phyloP scores from a whole-genome alignment of 2,797 vertebrate genomes.

The Paguma larvata region DNA sequence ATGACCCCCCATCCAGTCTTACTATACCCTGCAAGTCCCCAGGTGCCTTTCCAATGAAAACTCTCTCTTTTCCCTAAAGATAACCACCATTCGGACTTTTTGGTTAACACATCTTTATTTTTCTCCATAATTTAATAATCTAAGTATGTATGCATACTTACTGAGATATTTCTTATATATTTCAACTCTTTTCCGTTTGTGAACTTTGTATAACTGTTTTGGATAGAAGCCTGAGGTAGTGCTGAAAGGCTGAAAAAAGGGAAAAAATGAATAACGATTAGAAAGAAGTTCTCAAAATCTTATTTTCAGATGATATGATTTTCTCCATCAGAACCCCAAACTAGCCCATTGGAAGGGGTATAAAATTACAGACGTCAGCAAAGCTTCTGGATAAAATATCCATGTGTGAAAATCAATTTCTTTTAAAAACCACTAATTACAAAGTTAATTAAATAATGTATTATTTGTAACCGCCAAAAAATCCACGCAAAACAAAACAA shows the following conservation, averaged over 20 bases:
- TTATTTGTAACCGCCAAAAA: background rate
- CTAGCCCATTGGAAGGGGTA: background rate
- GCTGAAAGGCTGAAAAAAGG: background rate
- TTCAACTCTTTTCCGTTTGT: background rate
- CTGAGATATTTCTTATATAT: background rate
- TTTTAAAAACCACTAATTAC: background rate
- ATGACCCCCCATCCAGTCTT: background rate
- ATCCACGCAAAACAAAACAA: background rate
- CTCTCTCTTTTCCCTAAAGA: background rate
- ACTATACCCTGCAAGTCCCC: fast-evolving
- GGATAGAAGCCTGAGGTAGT: background rate
- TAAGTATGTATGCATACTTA: background rate
- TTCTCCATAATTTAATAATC: background rate
- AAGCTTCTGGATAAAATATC: background rate
- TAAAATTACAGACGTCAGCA: background rate
- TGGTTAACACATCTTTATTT: background rate
- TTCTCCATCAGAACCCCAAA: background rate
- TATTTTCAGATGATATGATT: background rate
- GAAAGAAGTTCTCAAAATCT: background rate
- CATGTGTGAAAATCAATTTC: background rate
- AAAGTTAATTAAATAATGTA: background rate
- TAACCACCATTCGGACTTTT: background rate
- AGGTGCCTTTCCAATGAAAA: background rate
- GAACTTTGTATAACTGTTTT: background rate
- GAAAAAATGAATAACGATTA: background rate